These are phyloP conservation scores for Metallyticus violacea DNA, from an alignment of 2,888 invertebrate species.

Conservation along the genomic window DNA sequence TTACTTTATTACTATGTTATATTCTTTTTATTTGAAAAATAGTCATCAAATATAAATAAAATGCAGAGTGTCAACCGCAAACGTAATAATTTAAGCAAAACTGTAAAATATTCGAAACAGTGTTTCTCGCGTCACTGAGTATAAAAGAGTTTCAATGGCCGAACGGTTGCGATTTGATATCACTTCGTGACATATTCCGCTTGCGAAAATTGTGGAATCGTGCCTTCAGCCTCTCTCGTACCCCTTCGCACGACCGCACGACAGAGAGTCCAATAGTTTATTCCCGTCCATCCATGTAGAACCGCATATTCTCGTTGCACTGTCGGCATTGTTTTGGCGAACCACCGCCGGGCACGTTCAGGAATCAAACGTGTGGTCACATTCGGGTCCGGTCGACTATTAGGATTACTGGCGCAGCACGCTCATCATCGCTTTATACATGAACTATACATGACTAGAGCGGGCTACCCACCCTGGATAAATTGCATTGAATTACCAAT, in stretches of 20 bases:
- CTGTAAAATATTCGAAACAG: background rate
- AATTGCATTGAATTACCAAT: conserved; percentile 23
- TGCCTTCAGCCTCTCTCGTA: background rate
- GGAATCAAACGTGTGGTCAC: background rate
- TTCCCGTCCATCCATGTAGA: background rate
- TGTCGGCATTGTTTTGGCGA: background rate
- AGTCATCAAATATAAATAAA: background rate
- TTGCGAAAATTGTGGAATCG: background rate
- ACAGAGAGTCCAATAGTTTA: background rate
- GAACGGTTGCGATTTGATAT: background rate
- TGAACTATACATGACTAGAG: background rate
- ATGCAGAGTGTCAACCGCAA: background rate
- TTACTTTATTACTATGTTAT: background rate
- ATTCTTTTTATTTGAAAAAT: background rate
- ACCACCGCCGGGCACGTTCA: background rate
- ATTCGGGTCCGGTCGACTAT: background rate
- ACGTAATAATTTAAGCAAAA: background rate
- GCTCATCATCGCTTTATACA: background rate
- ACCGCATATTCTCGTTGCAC: background rate
- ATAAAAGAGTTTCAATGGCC: background rate
- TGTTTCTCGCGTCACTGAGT: background rate
- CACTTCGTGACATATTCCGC: background rate
- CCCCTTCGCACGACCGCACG: background rate
- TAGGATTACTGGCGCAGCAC: background rate
- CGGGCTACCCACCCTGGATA: background rate